A percentile compares a stretch with the other conserved stretches of the same genome.
These are phyloP conservation scores for Donacobius atricapilla DNA, from an alignment of 2,113 vertebrate genomes.

Conservation along the genomic window DNA sequence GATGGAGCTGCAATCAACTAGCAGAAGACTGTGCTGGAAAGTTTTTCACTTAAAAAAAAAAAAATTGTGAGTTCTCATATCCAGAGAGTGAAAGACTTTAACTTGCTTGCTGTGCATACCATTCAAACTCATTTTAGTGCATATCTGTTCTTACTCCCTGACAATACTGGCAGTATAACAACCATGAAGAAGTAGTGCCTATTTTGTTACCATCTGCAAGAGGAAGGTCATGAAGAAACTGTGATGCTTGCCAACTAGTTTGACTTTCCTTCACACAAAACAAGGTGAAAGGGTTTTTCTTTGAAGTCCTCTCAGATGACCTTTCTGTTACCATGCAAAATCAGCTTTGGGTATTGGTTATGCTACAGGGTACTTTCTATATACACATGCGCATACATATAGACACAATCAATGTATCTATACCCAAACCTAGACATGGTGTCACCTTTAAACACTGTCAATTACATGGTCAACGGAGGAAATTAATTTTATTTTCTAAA, in stretches of 20 bases:
- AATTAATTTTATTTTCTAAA: background rate
- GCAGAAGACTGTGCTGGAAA: background rate
- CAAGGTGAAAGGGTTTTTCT: background rate
- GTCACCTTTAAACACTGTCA: background rate
- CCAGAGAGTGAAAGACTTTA: background rate
- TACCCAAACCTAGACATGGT: background rate
- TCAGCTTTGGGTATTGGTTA: background rate
- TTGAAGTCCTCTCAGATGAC: background rate
- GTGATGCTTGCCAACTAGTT: background rate
- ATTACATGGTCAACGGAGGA: background rate
- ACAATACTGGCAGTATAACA: background rate
- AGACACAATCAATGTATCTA: background rate
- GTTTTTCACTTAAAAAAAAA: background rate
- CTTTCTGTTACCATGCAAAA: background rate
- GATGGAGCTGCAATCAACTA: background rate
- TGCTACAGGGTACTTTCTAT: too few relatives aligned
- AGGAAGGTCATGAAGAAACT: background rate
- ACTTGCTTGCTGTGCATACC: background rate
- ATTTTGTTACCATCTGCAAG: background rate
- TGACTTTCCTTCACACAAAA: background rate
- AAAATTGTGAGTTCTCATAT: background rate
- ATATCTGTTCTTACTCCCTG: background rate
- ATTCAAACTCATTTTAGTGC: background rate
- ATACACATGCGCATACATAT: too few relatives aligned
- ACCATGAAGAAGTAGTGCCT: fast-evolving